These are phyloP conservation scores for Temnothorax longispinosus DNA, from an alignment of 1,140 invertebrate genomes.

Conservation along the genomic window DNA sequence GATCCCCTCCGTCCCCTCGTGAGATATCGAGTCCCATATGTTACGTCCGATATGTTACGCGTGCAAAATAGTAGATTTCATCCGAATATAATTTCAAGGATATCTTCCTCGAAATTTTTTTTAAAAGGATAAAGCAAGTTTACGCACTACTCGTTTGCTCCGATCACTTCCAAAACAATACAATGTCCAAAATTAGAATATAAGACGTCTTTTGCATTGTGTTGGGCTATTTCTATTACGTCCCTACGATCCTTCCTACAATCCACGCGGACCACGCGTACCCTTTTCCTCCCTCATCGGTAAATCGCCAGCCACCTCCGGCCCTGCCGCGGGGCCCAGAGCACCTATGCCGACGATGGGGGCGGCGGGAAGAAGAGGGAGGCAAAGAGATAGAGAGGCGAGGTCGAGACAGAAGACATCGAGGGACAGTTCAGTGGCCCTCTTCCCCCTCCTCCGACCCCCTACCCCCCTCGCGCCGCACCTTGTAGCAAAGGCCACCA, in stretches of 20 bases:
- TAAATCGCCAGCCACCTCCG: background rate
- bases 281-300: conserved; percentile 6
- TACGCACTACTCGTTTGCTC: background rate
- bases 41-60: background rate
- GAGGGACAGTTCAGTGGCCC: conserved; percentile 62
- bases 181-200: too few species aligned
- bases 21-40: background rate
- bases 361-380: background rate
- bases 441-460: conserved; percentile 4
- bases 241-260: background rate
- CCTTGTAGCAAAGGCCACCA: conserved; percentile 62
- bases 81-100: background rate
- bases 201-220: too few species aligned
- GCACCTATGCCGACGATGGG: background rate
- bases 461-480: background rate
- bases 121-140: background rate
- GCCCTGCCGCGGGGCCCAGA: background rate
- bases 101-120: background rate
- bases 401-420: conserved; percentile 52
- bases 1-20: too few species aligned
- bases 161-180: background rate
- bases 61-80: background rate
- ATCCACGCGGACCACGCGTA: background rate
- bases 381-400: conserved; percentile 23
- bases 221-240: background rate